phyloP scores from a whole-genome alignment of 2,113 vertebrate genomes.

The Cavia porcellus region DNA sequence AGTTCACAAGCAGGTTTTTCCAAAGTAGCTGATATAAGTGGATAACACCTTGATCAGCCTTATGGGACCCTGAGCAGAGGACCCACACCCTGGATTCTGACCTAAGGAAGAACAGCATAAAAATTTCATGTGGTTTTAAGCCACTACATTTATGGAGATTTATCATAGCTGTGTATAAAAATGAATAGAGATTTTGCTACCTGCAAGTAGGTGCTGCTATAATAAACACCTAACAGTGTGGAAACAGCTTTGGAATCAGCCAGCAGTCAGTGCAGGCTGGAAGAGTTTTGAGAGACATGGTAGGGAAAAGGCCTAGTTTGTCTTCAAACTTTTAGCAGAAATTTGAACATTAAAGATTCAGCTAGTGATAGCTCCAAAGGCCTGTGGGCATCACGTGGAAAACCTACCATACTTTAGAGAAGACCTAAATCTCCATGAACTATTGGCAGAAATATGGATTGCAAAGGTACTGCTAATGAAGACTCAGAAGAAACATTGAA shows the following conservation, averaged over 20 bases:
- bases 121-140: background rate
- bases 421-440: background rate
- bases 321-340: background rate
- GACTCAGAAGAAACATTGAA: background rate
- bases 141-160: background rate
- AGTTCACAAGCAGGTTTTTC: background rate
- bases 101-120: background rate
- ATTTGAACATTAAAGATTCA: background rate
- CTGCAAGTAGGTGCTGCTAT: background rate
- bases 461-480: background rate
- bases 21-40: background rate
- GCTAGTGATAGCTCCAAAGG: background rate
- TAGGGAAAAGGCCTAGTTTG: background rate
- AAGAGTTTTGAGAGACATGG: background rate
- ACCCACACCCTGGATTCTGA: background rate
- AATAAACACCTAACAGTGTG: background rate
- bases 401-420: background rate
- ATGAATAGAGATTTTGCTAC: background rate
- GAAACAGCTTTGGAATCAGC: background rate
- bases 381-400: background rate
- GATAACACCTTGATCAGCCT: background rate
- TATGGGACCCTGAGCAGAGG: background rate
- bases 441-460: background rate
- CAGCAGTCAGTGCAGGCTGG: background rate
- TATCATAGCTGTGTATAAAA: background rate